Percentiles rank a stretch among this genome's conserved stretches.
Evolutionary conservation across 2,113 vertebrate species (phyloP).

Genomic region (Phalacrocorax carbo): DNA sequence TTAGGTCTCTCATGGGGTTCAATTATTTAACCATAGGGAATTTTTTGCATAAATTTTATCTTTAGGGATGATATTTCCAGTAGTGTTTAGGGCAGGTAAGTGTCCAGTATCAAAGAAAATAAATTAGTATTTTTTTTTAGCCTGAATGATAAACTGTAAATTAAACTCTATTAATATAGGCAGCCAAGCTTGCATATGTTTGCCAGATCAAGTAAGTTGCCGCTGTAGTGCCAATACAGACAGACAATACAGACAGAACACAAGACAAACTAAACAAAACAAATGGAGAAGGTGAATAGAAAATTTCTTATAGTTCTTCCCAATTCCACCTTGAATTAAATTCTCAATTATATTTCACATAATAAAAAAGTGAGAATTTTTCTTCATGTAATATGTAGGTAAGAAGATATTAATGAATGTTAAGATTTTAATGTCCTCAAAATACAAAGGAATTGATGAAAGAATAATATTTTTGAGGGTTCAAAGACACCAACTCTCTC

Average conservation of each 20-base stretch:
- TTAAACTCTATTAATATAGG: not conserved
- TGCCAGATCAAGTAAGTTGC: not conserved
- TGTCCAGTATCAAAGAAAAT: not conserved
- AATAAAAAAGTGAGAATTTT: not conserved
- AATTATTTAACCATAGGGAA: not conserved
- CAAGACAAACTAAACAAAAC: not conserved
- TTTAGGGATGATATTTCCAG: not conserved
- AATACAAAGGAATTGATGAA: not conserved
- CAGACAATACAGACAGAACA: not conserved
- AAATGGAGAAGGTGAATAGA: not conserved
- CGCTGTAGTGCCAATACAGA: not conserved
- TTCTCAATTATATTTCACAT: not conserved
- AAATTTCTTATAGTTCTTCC: not conserved
- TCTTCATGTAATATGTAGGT: not conserved
- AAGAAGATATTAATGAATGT: not conserved
- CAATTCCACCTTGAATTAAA: not conserved
- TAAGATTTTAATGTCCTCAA: not conserved
- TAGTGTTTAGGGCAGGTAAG: not conserved
- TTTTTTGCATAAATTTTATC: not conserved
- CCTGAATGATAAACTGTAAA: not conserved
- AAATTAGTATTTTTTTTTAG: not conserved
- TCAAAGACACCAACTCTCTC: not conserved
- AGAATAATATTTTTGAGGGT: not conserved
- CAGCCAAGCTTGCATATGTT: not conserved
- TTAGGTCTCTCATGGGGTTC: not conserved